These are phyloP conservation scores for Esox lucius DNA, from an alignment of 2,797 vertebrate genomes.

Conservation along the genomic window DNA sequence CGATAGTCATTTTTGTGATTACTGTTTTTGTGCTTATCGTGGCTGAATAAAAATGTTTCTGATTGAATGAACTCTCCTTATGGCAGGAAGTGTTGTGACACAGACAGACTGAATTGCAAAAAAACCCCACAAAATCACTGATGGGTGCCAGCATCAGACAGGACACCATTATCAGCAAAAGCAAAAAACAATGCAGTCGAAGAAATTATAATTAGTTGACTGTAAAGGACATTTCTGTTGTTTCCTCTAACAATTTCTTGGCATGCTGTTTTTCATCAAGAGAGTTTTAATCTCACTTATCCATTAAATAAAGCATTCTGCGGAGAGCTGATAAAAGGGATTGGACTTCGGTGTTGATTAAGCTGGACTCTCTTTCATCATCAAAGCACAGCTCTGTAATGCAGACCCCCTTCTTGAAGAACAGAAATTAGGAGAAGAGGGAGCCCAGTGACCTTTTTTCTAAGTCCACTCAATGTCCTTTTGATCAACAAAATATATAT, in stretches of 20 bases:
- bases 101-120: neutral
- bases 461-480: no score
- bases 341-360: conserved; percentile 35
- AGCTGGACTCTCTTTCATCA: conserved; percentile 22
- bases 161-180: neutral
- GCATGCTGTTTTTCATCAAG: conserved; percentile 23
- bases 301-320: conserved; percentile 32
- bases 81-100: neutral
- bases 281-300: conserved; percentile 14
- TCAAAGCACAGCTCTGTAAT: conserved; percentile 14
- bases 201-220: neutral
- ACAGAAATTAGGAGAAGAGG: neutral
- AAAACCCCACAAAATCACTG: neutral
- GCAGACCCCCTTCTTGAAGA: neutral
- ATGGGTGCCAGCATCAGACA: neutral
- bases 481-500: no score
- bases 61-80: neutral
- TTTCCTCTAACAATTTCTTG: neutral
- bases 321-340: conserved; percentile 36
- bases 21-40: neutral
- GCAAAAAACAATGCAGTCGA: neutral
- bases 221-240: neutral
- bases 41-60: neutral
- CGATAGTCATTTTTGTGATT: neutral
- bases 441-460: neutral